phyloP scores from a whole-genome alignment of 2,888 invertebrate genomes.

The Amiota mariae region DNA sequence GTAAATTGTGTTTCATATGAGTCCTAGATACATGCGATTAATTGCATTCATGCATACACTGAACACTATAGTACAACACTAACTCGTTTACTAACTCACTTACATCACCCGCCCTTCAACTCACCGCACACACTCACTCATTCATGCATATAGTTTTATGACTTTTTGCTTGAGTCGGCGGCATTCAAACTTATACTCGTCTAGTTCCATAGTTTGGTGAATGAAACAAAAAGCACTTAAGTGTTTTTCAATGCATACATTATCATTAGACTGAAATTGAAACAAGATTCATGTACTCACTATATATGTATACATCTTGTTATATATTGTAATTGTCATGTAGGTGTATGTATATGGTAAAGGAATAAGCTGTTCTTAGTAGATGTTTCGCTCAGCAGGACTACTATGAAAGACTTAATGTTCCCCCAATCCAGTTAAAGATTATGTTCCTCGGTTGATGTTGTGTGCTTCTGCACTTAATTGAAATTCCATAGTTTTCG shows the following conservation, averaged over 20 bases:
- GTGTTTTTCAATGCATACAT: conserved; percentile 28
- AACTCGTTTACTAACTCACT: too few relatives aligned
- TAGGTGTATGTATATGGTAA: background rate
- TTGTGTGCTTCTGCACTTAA: background rate
- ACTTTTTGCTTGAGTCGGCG: conserved; percentile 13
- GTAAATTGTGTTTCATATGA: conserved; percentile 10
- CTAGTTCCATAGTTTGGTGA: background rate
- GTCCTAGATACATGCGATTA: conserved; percentile 31
- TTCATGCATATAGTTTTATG: conserved; percentile 13
- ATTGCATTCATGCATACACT: conserved; percentile 35
- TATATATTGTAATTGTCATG: background rate
- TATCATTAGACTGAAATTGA: conserved; percentile 3
- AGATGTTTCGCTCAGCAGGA: conserved; percentile 16
- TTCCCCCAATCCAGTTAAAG: background rate
- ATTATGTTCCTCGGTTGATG: background rate
- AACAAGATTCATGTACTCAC: conserved; percentile 7
- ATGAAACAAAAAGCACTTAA: conserved; percentile 15
- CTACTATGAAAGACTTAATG: conserved; percentile 19
- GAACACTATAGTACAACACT: background rate
- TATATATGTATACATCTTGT: background rate
- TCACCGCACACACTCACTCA: conserved; percentile 31
- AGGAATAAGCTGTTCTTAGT: conserved; percentile 2
- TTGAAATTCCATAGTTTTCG: conserved; percentile 11
- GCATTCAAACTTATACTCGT: background rate
- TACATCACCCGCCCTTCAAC: too few relatives aligned